Conservation (phyloP, 2,888 invertebrate genomes). For the Chromoteleia sp. region DNA sequence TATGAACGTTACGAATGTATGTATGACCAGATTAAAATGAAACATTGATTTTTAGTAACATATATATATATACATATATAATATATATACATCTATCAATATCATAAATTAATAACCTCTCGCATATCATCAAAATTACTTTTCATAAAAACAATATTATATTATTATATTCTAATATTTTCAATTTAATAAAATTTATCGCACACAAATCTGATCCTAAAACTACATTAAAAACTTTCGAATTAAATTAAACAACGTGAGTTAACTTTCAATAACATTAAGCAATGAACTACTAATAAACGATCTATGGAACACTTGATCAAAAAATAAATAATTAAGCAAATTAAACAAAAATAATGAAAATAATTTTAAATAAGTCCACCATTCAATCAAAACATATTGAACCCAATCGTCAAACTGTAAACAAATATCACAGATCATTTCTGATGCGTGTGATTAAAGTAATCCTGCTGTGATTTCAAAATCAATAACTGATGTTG, state of each 20-base stretch:
- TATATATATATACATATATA: slow-evolving; percentile 3
- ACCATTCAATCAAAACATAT: neutral
- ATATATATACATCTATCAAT: neutral
- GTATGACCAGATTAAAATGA: slow-evolving; percentile 13
- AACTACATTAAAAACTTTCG: too few relatives aligned
- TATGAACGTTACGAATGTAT: neutral
- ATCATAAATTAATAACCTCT: slow-evolving; percentile 11
- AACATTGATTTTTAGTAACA: slow-evolving; percentile 28
- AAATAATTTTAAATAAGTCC: neutral
- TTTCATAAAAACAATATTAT: neutral
- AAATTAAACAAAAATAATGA: neutral
- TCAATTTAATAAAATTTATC: neutral
- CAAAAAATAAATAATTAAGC: neutral
- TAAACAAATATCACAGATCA: neutral
- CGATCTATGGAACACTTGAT: neutral
- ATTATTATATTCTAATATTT: neutral
- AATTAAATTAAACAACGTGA: too few relatives aligned
- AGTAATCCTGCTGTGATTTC: neutral
- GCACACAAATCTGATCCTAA: too few relatives aligned
- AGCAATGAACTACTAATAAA: too few relatives aligned
- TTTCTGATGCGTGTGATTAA: neutral
- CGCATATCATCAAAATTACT: neutral
- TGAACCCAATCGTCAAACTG: neutral
- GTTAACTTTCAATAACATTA: too few relatives aligned
- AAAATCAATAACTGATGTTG: neutral